Conservation (phyloP, 2,797 vertebrate species). For the Tapirus indicus region DNA sequence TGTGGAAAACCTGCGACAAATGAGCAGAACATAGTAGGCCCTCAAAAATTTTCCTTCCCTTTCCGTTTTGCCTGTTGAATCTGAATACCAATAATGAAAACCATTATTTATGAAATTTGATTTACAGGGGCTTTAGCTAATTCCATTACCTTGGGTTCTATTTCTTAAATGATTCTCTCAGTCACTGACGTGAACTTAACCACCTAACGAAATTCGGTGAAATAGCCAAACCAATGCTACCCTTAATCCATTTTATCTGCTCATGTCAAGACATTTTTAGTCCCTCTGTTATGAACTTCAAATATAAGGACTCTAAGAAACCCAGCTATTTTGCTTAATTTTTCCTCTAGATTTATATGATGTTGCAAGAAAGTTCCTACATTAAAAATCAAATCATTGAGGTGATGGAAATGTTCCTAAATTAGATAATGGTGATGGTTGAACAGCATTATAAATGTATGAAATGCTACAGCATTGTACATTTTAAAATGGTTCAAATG, state of each 20-base stretch:
- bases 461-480: neutral
- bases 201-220: neutral
- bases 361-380: neutral
- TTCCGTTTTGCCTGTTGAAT: neutral
- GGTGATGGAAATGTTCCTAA: neutral
- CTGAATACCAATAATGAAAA: neutral
- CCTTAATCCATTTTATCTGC: neutral
- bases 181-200: neutral
- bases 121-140: neutral
- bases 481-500: neutral
- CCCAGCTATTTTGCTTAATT: neutral
- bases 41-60: neutral
- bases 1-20: neutral
- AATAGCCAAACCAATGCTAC: neutral
- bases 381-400: neutral
- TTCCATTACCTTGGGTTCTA: neutral
- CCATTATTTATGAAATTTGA: neutral
- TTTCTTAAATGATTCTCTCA: neutral
- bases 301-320: neutral
- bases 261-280: neutral
- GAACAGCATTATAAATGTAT: neutral
- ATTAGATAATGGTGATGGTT: neutral
- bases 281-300: neutral
- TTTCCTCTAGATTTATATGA: neutral
- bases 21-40: neutral